phyloP scores from a whole-genome alignment of 2,113 vertebrate genomes.

The Sebastes fasciatus region DNA sequence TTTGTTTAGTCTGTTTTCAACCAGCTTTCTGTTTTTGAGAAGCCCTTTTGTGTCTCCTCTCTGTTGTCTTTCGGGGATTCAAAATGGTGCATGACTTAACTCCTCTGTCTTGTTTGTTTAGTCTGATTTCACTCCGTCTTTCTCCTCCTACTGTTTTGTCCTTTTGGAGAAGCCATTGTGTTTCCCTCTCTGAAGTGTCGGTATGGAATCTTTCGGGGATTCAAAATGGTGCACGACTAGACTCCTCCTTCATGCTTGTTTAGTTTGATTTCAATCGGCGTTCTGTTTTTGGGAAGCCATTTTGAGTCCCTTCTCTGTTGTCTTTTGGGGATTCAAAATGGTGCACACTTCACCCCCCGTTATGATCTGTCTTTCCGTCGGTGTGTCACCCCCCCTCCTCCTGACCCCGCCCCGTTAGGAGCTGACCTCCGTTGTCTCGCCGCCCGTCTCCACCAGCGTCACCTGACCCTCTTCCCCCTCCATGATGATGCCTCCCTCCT shows the following conservation, averaged over 20 bases:
- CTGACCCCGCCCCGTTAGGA: constrained; percentile 66
- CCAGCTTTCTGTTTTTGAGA: neutral
- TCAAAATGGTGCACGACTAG: neutral
- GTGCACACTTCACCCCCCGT: neutral
- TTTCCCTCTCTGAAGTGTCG: neutral
- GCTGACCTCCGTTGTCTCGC: constrained; percentile 70
- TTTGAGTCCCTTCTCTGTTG: neutral
- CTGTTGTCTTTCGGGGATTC: neutral
- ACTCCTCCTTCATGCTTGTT: neutral
- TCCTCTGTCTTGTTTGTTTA: neutral
- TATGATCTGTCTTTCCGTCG: neutral
- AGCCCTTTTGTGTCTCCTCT: neutral
- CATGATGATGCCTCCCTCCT: constrained; percentile 82
- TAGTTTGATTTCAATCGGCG: too few relatives aligned
- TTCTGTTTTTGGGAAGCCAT: neutral
- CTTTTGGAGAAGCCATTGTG: neutral
- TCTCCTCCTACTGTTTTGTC: neutral
- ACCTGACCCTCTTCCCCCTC: constrained; percentile 83
- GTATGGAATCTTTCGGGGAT: neutral
- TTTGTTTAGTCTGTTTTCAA: neutral
- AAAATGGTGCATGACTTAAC: neutral
- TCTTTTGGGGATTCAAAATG: constrained; percentile 16
- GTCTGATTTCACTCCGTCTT: neutral
- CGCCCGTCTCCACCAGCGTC: constrained; percentile 76
- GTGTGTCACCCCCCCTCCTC: neutral